Base-by-base conservation (phyloP, 2,113 vertebrate species). In the Artemisiospiza belli region DNA sequence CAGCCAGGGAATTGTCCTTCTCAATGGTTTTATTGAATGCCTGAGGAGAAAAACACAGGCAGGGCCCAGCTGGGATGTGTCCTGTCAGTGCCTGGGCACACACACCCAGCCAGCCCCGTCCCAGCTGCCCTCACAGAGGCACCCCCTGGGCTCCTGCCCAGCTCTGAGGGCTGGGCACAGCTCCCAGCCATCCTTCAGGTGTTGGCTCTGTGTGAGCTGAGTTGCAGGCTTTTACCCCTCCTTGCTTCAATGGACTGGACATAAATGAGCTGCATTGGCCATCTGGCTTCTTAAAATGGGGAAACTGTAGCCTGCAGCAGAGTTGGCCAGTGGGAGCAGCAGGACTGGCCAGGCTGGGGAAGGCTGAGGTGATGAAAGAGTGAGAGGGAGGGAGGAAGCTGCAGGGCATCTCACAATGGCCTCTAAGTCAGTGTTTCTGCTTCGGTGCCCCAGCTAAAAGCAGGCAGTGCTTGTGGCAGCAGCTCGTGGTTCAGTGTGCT, bases 1-100 rank as follows among this genome's bases (percentile, higher is more conserved):
- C 98, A 23, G 99, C 98, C 27, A 99, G 96, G 44, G 98, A 98
- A 41, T 96, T 94, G 73, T 99, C 99, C 92, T 98, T 99, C 2
- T 88, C 83, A 18, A 99, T 63, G 2, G 98, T 98, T 31, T 97
- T 70, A 90, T 98, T 76, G 14, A 99, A 98, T 30, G 98, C 98
- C 99, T 99, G 78, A 25, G 55, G 64, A 90, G 51, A 94, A 59
- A 95, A 81, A 57, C 22, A 82, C 13, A 87, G 78, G 77, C 39
- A 49, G 24, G 44, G 76, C n/a, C 49, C 28, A 41, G 83, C 15
- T 11, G 33, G 22, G 57, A 43, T 37, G n/a, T 46, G 39, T 31
- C 10, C 46, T 52, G 39, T 10, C 2, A 0, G 7, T 47, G 46
- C 16, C 28, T 9, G 20, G 35, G 33, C 27, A 9, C 15, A 12